Evolutionary conservation across 2,113 vertebrate genomes (phyloP), one percentile per base, ranked within the genome.

Genomic region (Salvator merianae): DNA sequence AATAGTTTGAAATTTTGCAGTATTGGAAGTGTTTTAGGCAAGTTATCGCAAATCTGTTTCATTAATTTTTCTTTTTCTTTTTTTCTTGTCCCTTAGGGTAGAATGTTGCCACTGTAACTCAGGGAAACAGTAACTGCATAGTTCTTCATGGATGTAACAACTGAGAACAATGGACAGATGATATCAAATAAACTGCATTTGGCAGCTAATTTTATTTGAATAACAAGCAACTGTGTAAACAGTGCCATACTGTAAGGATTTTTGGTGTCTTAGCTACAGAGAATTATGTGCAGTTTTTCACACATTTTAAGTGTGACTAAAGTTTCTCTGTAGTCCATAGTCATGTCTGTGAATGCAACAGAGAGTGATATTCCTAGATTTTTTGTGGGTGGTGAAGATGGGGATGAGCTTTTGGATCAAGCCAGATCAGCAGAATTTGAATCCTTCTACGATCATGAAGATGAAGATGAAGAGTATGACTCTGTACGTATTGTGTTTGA

Each of bases 401-500:
- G 94, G 28, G 97, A 97, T 90, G 97, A 97, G 69, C 82, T 95
- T 28, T 24, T 97, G 85, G 96, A 97, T 86, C 94, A 94, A 13
- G 87, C 89, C 47, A 94, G 95, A 86, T 88, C 96, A 70, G 91
- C 96, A 70, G 95, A 94, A 79, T 97, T 97, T 0, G 95, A 97
- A 10, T 96, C 94, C 65, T 96, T 97, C 77, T 98, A 97, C 65
- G 97, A 96, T 83, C 95, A 97, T 71, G 97, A 97, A 78, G 97
- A 98, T 53, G 97, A 98, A 0, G 97, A 98, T 12, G 97, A 97
- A 62, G 97, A 98, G 16, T 97, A 98, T 90, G 97, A 98, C 74
- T 97, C 97, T 89, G 97, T 98, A 95, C 88, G 97, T 96, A 86
- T 69, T 65, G 63, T 65, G 63, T 65, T 65, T 65, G 63, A 65